Evolutionary conservation across 2,888 invertebrate species (phyloP).

Genomic region (Melinopterus prodromus): DNA sequence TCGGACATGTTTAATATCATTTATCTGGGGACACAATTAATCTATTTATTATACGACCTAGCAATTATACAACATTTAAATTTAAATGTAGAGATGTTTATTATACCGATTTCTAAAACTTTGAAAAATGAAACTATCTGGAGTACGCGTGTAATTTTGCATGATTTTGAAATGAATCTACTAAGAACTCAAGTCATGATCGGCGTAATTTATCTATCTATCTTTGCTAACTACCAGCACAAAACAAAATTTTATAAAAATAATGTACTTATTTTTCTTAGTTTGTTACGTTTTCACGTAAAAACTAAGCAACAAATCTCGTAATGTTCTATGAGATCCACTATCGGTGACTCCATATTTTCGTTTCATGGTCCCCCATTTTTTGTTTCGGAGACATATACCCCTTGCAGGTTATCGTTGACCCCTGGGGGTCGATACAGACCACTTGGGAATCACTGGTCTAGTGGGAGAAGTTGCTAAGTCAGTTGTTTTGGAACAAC

Average conservation of each 20-base stretch:
- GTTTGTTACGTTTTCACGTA: no score
- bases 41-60: no score
- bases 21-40: neutral
- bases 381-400: no score
- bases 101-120: neutral
- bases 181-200: neutral
- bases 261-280: neutral
- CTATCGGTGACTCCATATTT: no score
- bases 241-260: slow-evolving; percentile 4
- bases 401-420: no score
- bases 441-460: no score
- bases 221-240: neutral
- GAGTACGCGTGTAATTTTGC: neutral
- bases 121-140: neutral
- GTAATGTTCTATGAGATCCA: no score
- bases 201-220: neutral
- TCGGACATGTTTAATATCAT: slow-evolving; percentile 29
- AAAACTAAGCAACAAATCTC: no score
- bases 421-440: no score
- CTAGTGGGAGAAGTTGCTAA: no score
- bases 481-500: no score
- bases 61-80: neutral
- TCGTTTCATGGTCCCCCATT: no score
- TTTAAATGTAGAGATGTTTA: neutral
- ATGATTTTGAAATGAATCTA: neutral